Conservation (phyloP, 2,888 invertebrate genomes). For the Noctua fimbriata region DNA sequence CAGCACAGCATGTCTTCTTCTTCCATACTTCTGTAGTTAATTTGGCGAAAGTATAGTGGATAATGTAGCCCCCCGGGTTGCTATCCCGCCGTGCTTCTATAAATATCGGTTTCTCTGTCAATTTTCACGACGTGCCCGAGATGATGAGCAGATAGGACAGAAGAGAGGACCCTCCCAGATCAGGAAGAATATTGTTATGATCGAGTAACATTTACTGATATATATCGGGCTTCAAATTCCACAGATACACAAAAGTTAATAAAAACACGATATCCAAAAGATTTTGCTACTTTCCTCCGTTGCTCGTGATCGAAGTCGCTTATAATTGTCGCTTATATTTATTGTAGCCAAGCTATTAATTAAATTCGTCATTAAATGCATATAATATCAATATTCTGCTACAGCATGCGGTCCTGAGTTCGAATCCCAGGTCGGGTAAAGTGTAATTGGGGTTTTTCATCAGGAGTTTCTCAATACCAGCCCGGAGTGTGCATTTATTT, state of each 20-base stretch:
- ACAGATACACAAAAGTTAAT: too few species aligned
- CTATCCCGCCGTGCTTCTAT: constrained; percentile 8
- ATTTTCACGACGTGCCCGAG: constrained; percentile 21
- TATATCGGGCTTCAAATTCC: neutral
- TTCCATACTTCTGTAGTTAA: neutral
- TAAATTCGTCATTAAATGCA: neutral
- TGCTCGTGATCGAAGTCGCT: neutral
- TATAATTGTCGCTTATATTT: neutral
- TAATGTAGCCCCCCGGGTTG: neutral
- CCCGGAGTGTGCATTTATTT: neutral
- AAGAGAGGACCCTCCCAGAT: too few species aligned
- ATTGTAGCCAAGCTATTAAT: neutral
- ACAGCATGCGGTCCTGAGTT: neutral
- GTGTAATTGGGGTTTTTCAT: neutral
- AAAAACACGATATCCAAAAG: neutral
- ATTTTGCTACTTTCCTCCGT: neutral
- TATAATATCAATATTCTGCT: neutral
- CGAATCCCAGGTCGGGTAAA: neutral
- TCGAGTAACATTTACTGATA: constrained; percentile 1
- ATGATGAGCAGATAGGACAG: constrained; percentile 44
- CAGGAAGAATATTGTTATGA: constrained; percentile 32
- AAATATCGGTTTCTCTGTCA: constrained; percentile 11
- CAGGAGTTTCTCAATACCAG: neutral
- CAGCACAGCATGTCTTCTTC: neutral
- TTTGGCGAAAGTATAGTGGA: constrained; percentile 1